phyloP scores from a whole-genome alignment of 2,113 vertebrate species.

The Sigmodon hispidus region DNA sequence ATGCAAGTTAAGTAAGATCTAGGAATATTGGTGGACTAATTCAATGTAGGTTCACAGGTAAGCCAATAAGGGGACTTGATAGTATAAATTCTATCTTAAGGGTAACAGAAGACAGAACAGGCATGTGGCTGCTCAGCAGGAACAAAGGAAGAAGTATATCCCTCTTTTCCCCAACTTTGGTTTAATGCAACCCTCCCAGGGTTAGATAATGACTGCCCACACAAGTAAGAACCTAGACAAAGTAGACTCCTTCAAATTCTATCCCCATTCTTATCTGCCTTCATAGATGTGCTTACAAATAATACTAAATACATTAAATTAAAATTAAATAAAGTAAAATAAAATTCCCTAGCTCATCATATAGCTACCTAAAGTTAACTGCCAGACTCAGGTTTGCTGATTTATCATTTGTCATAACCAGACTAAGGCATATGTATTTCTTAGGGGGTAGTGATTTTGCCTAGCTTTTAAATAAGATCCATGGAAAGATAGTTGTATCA shows the following conservation, averaged over 20 bases:
- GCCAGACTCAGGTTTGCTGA: not conserved
- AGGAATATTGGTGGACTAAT: not conserved
- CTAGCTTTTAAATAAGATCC: not conserved
- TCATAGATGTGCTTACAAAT: not conserved
- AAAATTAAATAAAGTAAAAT: not conserved
- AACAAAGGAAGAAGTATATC: not conserved
- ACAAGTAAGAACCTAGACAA: not conserved
- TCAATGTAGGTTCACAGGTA: not conserved
- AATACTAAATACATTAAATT: not conserved
- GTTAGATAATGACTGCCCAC: not conserved
- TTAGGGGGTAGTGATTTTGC: not conserved
- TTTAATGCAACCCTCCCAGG: not conserved
- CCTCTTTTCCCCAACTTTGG: not conserved
- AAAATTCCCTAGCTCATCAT: not conserved
- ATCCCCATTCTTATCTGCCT: not conserved
- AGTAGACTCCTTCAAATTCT: not conserved
- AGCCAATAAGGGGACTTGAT: not conserved
- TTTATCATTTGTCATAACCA: not conserved
- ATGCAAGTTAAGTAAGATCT: too few species aligned
- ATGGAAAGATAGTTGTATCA: not conserved
- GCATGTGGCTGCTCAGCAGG: not conserved
- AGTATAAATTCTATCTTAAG: not conserved
- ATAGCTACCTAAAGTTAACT: not conserved
- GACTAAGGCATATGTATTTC: not conserved
- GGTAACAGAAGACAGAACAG: not conserved